Conservation (phyloP, 2,888 invertebrate genomes). For the Calameuta filiformis region DNA sequence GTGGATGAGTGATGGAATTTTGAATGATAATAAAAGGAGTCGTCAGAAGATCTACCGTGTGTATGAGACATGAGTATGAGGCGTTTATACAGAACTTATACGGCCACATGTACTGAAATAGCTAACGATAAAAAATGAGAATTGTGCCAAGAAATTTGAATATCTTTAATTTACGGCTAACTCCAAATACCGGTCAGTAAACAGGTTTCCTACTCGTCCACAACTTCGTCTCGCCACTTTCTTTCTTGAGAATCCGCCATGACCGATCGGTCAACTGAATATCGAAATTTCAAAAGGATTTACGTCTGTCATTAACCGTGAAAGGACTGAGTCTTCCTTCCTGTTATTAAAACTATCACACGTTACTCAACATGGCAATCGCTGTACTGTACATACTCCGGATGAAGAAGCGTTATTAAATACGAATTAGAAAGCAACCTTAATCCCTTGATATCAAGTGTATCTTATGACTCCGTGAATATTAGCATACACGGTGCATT, state of each 20-base stretch:
- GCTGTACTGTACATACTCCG: not conserved
- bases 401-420: not conserved
- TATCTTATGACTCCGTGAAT: not conserved
- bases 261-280: not conserved
- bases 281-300: not conserved
- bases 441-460: not conserved
- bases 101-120: not conserved
- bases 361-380: not conserved
- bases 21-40: too few relatives aligned
- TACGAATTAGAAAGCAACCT: slow-evolving; percentile 1
- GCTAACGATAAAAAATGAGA: not conserved
- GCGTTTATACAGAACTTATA: not conserved
- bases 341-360: not conserved
- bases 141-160: not conserved
- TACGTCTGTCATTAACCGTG: not conserved
- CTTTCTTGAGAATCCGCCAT: not conserved
- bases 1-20: not conserved
- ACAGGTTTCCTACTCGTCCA: not conserved
- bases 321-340: not conserved
- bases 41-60: not conserved
- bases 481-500: not conserved
- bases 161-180: not conserved
- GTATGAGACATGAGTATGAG: not conserved
- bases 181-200: not conserved
- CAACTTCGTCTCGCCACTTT: not conserved